These are phyloP conservation scores for Glossophaga mutica DNA, from an alignment of 2,797 vertebrate species.

Conservation along the genomic window DNA sequence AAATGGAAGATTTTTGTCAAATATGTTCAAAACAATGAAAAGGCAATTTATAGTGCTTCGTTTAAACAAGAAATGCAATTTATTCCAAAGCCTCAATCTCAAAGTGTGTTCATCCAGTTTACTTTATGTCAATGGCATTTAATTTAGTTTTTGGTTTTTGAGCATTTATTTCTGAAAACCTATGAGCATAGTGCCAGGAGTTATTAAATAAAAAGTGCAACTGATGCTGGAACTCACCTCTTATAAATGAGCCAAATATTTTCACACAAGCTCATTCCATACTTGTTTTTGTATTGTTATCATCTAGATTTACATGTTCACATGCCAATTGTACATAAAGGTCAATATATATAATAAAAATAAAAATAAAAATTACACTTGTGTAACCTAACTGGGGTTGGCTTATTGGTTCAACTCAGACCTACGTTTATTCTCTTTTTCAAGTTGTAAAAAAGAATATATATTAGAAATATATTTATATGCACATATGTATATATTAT, in stretches of 20 bases:
- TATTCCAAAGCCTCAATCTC: neutral
- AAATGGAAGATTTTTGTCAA: neutral
- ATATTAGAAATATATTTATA: neutral
- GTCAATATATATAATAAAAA: neutral
- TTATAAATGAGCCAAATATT: neutral
- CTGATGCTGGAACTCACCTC: neutral
- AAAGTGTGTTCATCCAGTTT: neutral
- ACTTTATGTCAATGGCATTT: neutral
- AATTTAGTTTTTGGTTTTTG: neutral
- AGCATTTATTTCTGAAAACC: conserved; percentile 6
- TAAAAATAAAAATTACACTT: neutral
- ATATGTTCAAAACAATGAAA: neutral
- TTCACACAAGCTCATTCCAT: neutral
- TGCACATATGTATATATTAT: too few relatives aligned
- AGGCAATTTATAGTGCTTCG: neutral
- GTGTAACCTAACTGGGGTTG: neutral
- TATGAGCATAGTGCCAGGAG: neutral
- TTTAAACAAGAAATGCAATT: neutral
- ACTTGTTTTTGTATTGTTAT: neutral
- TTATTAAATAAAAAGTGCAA: neutral
- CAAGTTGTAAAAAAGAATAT: neutral
- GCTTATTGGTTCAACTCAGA: neutral
- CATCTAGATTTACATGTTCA: neutral
- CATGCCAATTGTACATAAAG: neutral
- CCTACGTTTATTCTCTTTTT: neutral